Evolutionary conservation across 2,113 vertebrate genomes (phyloP), one percentile per base, ranked within the genome.

Genomic region (Tychaedon coryphoeus): DNA sequence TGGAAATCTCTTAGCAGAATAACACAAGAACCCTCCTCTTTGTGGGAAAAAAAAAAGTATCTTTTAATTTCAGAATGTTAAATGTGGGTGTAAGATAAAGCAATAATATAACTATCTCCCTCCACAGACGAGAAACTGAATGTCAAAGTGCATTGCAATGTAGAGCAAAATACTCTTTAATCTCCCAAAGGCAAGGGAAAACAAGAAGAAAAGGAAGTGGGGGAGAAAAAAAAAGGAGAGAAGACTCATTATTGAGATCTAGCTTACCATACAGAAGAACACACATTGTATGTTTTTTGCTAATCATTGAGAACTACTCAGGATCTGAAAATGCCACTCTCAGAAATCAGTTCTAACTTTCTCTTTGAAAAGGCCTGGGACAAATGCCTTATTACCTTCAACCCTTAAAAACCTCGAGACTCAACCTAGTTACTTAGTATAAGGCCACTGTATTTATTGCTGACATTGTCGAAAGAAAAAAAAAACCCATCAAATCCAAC

Each of bases 31-130:
- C 34, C 13, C 57, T 66, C 62, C 58, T 80, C 43, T 60, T 56
- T 67, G 23, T 12, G 18, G 29, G 66, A 72, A 73, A 93, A n/a
- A 34, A 71, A 53, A 5, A 92, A 87, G n/a, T 76, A 92, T 47
- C 73, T 86, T 79, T 92, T 75, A 43, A 73, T 84, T 92, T 91
- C 82, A 79, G 54, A 66, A 48, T 0, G 2, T n/a, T 73, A 86
- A 93, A 87, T 57, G 88, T 64, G 67, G 13, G 57, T 67, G 47
- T 36, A 67, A 95, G 89, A 96, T 95, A 96, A 96, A 71, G 51
- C 75, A 79, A 66, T 10, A 48, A 60, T 8, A 60, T 31, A 76
- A 48, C 85, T 92, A 92, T 90, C 88, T 86, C 56, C 33, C 20
- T 64, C 16, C 64, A 92, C 67, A 85, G 60, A 29, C 0, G 0